These are phyloP conservation scores for Heteropelma amictum DNA, from an alignment of 2,888 invertebrate genomes.

Conservation along the genomic window DNA sequence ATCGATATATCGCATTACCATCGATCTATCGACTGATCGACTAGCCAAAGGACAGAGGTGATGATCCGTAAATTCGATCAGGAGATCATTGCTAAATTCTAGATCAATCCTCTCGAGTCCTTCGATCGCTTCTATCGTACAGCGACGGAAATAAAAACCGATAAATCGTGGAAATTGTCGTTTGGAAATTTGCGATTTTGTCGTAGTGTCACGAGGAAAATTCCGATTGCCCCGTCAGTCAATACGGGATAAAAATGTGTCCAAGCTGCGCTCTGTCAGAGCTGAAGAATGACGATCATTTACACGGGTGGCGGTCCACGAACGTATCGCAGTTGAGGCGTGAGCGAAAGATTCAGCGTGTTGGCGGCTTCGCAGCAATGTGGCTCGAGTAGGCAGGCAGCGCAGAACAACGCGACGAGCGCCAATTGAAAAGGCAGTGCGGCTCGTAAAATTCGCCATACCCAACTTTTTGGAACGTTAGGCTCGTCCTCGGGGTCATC, in stretches of 20 bases:
- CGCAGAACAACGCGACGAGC: constrained; percentile 85
- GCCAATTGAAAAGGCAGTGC: constrained; percentile 89
- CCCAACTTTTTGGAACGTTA: constrained; percentile 81
- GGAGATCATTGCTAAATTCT: constrained; percentile 24
- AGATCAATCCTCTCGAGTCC: constrained; percentile 15
- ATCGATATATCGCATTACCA: neutral
- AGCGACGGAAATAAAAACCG: neutral
- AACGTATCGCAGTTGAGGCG: constrained; percentile 90
- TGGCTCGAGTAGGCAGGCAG: constrained; percentile 86
- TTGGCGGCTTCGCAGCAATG: constrained; percentile 89
- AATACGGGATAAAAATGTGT: too few relatives aligned
- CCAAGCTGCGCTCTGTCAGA: too few relatives aligned
- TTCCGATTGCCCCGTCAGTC: neutral
- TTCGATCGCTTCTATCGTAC: neutral
- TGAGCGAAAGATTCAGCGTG: constrained; percentile 86
- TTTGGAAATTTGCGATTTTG: too few relatives aligned
- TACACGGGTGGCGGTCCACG: constrained; percentile 90
- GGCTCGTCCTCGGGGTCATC: constrained; percentile 79
- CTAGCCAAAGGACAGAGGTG: neutral
- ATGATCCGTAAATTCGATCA: constrained; percentile 6
- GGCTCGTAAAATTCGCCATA: constrained; percentile 86
- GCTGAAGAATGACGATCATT: constrained; percentile 62
- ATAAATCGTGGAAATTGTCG: constrained; percentile 21
- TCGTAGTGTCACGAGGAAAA: too few relatives aligned
- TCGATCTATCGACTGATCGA: neutral